Base-by-base conservation (phyloP, 2,888 invertebrate species). In the Melipona bicolor region DNA sequence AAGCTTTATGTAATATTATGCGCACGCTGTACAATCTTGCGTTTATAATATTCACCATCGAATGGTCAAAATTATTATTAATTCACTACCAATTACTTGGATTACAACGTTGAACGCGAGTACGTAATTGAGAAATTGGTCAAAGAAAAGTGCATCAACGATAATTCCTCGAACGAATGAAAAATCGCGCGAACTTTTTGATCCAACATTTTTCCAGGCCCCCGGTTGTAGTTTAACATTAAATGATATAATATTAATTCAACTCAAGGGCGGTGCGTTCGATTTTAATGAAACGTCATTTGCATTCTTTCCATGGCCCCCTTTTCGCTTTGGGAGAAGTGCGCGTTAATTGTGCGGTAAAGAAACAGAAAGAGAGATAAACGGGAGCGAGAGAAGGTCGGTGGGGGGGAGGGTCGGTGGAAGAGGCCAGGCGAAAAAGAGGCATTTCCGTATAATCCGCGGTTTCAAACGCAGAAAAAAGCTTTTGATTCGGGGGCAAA, bases 391-490 rank as follows among this genome's bases (percentile, higher is more conserved):
- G 21, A 32, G 3, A 50, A 27, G 36, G 36, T n/a, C 0, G 21
- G 15, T 2, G 6, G 15, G 19, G 1, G n/a, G 49, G 56, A 6
- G 24, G 21, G 24, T 9, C 17, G 17, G 13, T 32, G 21, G 27
- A 6, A 43, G 19, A 56, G 32, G 32, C n/a, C 9, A 54, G 13
- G 62, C 32, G 71, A 69, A 74, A 79, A 79, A 56, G 64, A 76
- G 50, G 81, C 49, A 76, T 76, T 75, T 68, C 67, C 71, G 75
- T 49, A 71, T 73, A 80, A 77, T 78, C 61, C 69, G 68, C 70
- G 65, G 59, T 77, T 72, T 74, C 59, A 71, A 70, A 64, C 71
- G 67, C 43, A 36, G 50, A 61, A 67, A 43, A 65, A 75, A 72
- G 67, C 71, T 84, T 84, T 77, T 72, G 72, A 79, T 62, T 74